phyloP scores from a whole-genome alignment of 2,113 vertebrate species.

The Coptodon rendalli region DNA sequence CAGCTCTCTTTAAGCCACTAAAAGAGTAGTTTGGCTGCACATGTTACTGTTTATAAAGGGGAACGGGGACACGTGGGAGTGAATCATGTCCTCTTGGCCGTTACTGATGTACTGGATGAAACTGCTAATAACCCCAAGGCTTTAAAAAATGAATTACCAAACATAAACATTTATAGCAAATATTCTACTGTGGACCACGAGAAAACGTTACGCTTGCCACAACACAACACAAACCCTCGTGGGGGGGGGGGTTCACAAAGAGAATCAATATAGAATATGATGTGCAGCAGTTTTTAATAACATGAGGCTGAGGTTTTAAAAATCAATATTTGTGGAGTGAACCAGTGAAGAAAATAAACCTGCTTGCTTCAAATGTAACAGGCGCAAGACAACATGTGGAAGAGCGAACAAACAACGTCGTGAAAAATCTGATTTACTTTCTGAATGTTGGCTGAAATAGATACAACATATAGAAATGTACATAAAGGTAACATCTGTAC shows the following conservation, averaged over 20 bases:
- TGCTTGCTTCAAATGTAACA: neutral
- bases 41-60: neutral
- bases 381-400: neutral
- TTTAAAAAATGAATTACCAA: neutral
- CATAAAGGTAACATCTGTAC: neutral
- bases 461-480: neutral
- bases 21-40: neutral
- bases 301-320: slow-evolving; percentile 7
- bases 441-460: neutral
- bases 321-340: slow-evolving; percentile 44
- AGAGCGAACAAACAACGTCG: neutral
- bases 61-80: neutral
- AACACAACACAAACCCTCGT: neutral
- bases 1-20: neutral
- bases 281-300: slow-evolving; percentile 44
- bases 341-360: slow-evolving; percentile 18
- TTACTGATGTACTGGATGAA: neutral
- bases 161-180: neutral
- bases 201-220: neutral
- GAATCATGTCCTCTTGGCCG: neutral
- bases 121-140: neutral
- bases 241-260: neutral
- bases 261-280: slow-evolving; percentile 62
- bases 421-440: neutral
- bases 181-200: neutral